Base-by-base conservation (phyloP, 2,888 invertebrate genomes). In the Eupithecia insigniata region DNA sequence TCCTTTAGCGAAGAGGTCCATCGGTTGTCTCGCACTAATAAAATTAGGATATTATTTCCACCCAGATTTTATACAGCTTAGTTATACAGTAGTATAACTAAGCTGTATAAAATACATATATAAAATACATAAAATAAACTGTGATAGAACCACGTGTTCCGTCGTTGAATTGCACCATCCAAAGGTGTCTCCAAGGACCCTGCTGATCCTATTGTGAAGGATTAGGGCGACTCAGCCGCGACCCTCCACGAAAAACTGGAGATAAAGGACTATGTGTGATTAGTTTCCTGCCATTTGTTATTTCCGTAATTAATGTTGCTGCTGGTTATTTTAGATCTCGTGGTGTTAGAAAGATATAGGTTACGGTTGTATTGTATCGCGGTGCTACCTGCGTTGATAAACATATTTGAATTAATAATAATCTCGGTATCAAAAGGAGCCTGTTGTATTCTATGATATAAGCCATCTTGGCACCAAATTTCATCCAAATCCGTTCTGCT, bases 181-280 rank as follows among this genome's bases (percentile, higher is more conserved):
- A 70, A 66, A 72, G 73, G 76, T 77, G 73, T 73, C 78, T 66
- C 73, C 28, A 66, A 75, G 75, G 76, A 69, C 73, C 73, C 65
- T 51, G 12, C 65, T 76, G 73, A 77, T 77, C 76, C 79, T 76
- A 80, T 77, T 78, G 77, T 73, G 73, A 61, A 72, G 77, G 77
- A 78, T 79, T 74, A 80, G 73, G 73, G 66, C n/a, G 76, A 72
- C 77, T 76, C 73, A 72, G 65, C 75, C 70, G 66, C 55, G 55
- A 62, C 70, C 76, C 66, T 61, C 66, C 14, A 18, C 16, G 30
- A 60, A 60, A 60, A 30, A 60, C 28, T 30, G 30, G 18, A 30
- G 55, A 55, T 55, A 55, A 55, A 55, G 55, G 55, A 55, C 22
- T 22, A 55, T 55, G 14, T 55, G 55, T 55, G 55, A 55, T 55